Evolutionary conservation across 2,888 invertebrate species (phyloP).

Genomic region (Zaprionus obscuricornis): DNA sequence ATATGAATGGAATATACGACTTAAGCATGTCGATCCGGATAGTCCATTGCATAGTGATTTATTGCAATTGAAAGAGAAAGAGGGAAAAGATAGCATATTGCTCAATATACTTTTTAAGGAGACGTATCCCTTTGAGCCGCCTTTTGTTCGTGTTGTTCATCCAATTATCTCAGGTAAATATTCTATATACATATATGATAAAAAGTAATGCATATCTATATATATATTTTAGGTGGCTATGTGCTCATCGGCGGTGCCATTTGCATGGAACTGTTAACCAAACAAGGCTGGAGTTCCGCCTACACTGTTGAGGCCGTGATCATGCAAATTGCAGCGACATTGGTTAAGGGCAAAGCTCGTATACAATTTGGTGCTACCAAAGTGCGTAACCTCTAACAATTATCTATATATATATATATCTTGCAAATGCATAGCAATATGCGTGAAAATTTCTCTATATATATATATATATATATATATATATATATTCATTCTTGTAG

Average conservation of each 20-base stretch:
- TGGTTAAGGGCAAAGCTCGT: constrained; percentile 99
- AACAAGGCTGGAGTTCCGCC: constrained; percentile 99
- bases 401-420: too few relatives aligned
- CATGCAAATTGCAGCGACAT: constrained; percentile 99
- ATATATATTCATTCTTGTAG: too few relatives aligned
- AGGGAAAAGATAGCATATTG: constrained; percentile 97
- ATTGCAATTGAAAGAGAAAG: constrained; percentile 95
- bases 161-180: constrained; percentile 94
- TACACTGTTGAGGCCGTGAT: constrained; percentile 99
- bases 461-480: too few relatives aligned
- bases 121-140: constrained; percentile 99
- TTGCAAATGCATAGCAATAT: too few relatives aligned
- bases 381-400: constrained; percentile 87
- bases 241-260: constrained; percentile 99
- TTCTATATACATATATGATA: background rate
- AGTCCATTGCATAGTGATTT: constrained; percentile 98
- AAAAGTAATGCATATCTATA: background rate
- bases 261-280: constrained; percentile 99
- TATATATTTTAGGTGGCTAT: constrained; percentile 89
- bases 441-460: too few relatives aligned
- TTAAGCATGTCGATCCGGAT: constrained; percentile 98
- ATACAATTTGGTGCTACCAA: constrained; percentile 98
- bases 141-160: constrained; percentile 98
- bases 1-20: constrained; percentile 99
- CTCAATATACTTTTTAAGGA: constrained; percentile 99